A percentile compares a stretch with the other conserved stretches of the same genome.
phyloP scores from a whole-genome alignment of 2,888 invertebrate genomes.

The Herminia tarsipennalis region DNA sequence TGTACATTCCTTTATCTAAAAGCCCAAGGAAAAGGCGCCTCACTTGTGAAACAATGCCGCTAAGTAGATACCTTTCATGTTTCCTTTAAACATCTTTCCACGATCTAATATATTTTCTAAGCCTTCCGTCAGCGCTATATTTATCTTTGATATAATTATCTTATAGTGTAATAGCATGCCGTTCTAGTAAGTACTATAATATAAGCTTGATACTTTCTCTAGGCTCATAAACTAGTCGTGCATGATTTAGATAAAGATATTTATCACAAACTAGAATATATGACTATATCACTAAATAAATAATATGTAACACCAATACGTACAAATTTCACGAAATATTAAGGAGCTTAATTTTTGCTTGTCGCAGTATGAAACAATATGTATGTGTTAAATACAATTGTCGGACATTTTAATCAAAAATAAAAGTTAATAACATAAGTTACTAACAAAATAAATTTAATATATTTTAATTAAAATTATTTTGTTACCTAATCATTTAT shows the following conservation, averaged over 20 bases:
- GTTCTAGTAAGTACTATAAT: constrained; percentile 36
- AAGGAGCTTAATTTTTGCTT: constrained; percentile 21
- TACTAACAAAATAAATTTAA: no score
- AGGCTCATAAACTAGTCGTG: constrained; percentile 25
- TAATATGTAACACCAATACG: constrained; percentile 9
- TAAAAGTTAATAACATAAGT: no score
- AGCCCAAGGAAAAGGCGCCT: constrained; percentile 79
- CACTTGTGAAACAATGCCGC: constrained; percentile 82
- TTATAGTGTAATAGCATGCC: constrained; percentile 37
- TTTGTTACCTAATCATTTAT: no score
- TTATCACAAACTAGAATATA: constrained; percentile 20
- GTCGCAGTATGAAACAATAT: constrained; percentile 15
- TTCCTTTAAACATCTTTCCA: constrained; percentile 43
- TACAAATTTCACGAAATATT: background rate
- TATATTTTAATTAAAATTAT: no score
- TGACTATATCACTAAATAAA: constrained; percentile 16
- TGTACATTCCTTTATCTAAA: constrained; percentile 59
- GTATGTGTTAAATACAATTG: no score
- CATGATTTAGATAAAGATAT: constrained; percentile 27
- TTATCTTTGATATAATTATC: constrained; percentile 34
- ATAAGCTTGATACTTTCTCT: constrained; percentile 31
- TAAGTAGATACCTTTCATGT: constrained; percentile 57
- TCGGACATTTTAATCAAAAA: no score
- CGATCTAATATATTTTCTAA: constrained; percentile 38
- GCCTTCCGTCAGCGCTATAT: constrained; percentile 42